phyloP scores from a whole-genome alignment of 1,140 invertebrate species.

The Drosophila persimilis region DNA sequence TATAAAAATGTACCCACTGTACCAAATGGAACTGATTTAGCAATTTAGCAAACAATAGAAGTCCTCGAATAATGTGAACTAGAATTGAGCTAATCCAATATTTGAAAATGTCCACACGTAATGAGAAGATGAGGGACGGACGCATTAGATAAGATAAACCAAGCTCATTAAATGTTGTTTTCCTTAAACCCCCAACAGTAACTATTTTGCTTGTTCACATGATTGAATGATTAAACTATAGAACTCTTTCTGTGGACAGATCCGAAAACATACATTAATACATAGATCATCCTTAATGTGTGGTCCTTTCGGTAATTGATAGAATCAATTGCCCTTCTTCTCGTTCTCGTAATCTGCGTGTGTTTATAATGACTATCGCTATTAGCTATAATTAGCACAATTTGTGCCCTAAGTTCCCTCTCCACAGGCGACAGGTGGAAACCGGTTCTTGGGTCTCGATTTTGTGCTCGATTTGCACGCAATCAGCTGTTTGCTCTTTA shows the following conservation, averaged over 20 bases:
- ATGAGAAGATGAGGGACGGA: too few species aligned
- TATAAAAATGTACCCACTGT: not conserved
- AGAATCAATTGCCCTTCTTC: slow-evolving; percentile 1
- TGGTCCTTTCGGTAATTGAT: slow-evolving; percentile 12
- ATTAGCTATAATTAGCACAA: slow-evolving; percentile 38
- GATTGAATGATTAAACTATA: too few species aligned
- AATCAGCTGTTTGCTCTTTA: slow-evolving; percentile 33
- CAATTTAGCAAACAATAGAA: not conserved
- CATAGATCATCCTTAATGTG: not conserved
- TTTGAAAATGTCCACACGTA: not conserved
- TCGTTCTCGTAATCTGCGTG: slow-evolving; percentile 13
- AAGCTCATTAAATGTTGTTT: too few species aligned
- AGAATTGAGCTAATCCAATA: not conserved
- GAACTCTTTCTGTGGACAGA: too few species aligned
- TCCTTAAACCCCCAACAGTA: too few species aligned
- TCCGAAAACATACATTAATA: not conserved
- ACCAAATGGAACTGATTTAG: not conserved
- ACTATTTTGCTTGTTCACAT: too few species aligned
- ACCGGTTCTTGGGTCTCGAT: slow-evolving; percentile 15
- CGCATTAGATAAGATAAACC: too few species aligned
- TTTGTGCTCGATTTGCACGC: not conserved
- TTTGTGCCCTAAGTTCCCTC: slow-evolving; percentile 7
- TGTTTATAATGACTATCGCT: slow-evolving; percentile 36
- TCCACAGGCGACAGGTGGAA: slow-evolving; percentile 2
- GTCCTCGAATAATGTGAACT: not conserved